phyloP scores from a whole-genome alignment of 2,113 vertebrate species.

The Brachypteracias leptosomus region DNA sequence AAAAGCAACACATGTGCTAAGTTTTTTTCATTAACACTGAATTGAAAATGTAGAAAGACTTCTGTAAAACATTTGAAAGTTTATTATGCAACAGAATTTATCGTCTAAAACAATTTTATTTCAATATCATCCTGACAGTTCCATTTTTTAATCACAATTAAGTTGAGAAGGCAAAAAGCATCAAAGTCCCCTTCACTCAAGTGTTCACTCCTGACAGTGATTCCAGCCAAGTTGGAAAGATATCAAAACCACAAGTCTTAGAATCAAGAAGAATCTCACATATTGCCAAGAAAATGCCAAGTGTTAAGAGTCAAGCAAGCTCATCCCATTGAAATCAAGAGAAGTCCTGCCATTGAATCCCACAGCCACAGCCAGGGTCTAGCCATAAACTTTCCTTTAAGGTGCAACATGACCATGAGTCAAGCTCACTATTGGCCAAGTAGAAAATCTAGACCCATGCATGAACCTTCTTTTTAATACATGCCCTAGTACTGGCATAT shows the following conservation, averaged over 20 bases:
- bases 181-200: not conserved
- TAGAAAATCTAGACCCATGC: not conserved
- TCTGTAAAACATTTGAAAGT: not conserved
- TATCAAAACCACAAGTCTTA: not conserved
- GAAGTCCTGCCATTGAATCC: not conserved
- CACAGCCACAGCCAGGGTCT: not conserved
- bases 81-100: conserved; percentile 18
- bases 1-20: not conserved
- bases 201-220: not conserved
- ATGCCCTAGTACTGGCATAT: not conserved
- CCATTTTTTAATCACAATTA: not conserved
- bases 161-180: not conserved
- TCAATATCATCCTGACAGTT: not conserved
- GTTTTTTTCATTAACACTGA: not conserved
- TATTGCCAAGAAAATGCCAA: not conserved
- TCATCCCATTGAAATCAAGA: not conserved
- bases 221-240: not conserved
- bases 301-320: not conserved
- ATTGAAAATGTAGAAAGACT: not conserved
- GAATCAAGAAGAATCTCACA: not conserved
- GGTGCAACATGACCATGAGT: not conserved
- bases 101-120: not conserved
- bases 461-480: not conserved
- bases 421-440: not conserved
- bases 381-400: not conserved